A percentile compares a stretch with the other conserved stretches of the same genome.
phyloP scores from a whole-genome alignment of 2,888 invertebrate species.

The Zele albiditarsus region DNA sequence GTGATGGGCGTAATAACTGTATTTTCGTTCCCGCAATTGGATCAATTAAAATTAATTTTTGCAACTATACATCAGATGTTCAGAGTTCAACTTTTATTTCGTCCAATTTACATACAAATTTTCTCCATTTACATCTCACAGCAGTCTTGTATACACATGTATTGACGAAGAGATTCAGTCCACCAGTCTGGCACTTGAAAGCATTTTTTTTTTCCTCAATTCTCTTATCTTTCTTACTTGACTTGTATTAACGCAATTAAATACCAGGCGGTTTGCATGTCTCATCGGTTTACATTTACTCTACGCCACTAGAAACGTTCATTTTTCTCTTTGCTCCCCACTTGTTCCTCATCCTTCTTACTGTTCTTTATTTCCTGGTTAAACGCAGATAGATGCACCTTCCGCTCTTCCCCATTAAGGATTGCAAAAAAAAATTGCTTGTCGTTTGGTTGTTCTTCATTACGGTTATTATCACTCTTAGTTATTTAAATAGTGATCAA shows the following conservation, averaged over 20 bases:
- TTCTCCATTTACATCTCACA: constrained; percentile 59
- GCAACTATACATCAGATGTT: constrained; percentile 9
- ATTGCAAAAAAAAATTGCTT: constrained; percentile 45
- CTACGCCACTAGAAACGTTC: constrained; percentile 15
- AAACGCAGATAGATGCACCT: constrained; percentile 30
- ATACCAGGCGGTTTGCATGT: constrained; percentile 13
- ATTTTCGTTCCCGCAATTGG: not conserved
- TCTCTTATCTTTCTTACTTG: constrained; percentile 37
- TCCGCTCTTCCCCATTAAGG: not conserved
- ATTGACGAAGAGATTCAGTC: constrained; percentile 45
- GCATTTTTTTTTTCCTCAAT: constrained; percentile 10
- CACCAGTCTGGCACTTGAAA: constrained; percentile 32
- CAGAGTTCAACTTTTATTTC: constrained; percentile 57
- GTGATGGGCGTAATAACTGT: constrained; percentile 18
- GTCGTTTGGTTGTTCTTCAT: constrained; percentile 34
- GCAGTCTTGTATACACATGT: constrained; percentile 61
- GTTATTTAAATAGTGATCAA: constrained; percentile 20
- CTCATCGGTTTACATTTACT: constrained; percentile 3
- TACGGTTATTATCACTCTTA: constrained; percentile 14
- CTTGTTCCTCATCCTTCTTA: not conserved
- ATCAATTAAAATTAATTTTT: constrained; percentile 13
- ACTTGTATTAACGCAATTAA: constrained; percentile 11
- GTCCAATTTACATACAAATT: constrained; percentile 60
- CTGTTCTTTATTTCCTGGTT: constrained; percentile 19
- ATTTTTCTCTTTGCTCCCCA: not conserved